Base-by-base conservation (phyloP, 1,140 invertebrate genomes). In the Colletes latitarsis region DNA sequence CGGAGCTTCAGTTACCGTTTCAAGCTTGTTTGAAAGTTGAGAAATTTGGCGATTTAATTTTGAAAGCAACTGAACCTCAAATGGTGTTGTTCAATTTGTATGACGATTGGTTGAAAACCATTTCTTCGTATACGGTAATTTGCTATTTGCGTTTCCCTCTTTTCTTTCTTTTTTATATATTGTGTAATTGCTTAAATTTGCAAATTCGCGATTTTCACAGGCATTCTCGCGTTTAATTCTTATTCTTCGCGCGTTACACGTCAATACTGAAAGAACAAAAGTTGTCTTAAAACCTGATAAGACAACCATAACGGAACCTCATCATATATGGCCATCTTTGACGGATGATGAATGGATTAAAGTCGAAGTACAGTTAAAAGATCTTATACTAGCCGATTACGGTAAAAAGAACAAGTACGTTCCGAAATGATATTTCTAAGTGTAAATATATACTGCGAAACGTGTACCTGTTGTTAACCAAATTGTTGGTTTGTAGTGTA, bases 1-100 rank as follows among this genome's bases (percentile, higher is more conserved):
- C 98, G 4, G 99, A 99, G 92, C 93, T 99, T 68, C 99, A 99
- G 93, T 92, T 99, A 82, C 99, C 99, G 0, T 99, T 99, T 97
- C 99, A 99, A 92, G 98, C 98, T 15, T 99, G 99, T 93, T 95
- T 99, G 3, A 99, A 99, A 92, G 98, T 99, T 39, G 99, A 99
- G 94, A 99, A 99, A 93, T 99, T 99, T 93, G 99, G 99, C 82
- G 99, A 99, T 94, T 93, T 99, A 1, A 99, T 99, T 91, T 94
- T 99, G 12, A 99, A 99, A 93, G 99, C 99, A 3, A 99, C 98
- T 0, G 99, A 99, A 92, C 99, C 99, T 2, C 99, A 99, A 93
- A 99, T 99, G 99, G 98, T 99, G 9, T 94, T 99, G 0, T 99
- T 99, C 94, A 99, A 99, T 94, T 94, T 99, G 5, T 99, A 99